Base-by-base conservation (phyloP, 2,797 vertebrate species). In the Enteromius afrohamiltoni region DNA sequence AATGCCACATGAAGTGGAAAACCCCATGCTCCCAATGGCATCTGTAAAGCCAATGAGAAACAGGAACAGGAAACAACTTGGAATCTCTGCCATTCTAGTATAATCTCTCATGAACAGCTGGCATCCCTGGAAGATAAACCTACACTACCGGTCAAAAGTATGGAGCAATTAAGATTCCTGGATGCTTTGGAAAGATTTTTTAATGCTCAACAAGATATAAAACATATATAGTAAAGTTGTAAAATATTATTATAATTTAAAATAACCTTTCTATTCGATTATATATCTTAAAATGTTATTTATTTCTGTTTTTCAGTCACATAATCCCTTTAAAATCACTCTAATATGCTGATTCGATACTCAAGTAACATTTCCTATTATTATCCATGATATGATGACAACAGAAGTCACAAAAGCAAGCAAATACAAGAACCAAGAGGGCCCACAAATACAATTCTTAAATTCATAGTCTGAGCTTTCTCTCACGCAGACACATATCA, bases 41-140 rank as follows among this genome's bases (percentile, higher is more conserved):
- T 76, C 45, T 76, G 60, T 17, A 16, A 31, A 17, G 40, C 19
- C 64, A 77, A 70, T 47, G 26, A 77, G 23, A 42, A 60, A 71
- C 51, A 81, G 19, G 23, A 62, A 42, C 53, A 47, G 51, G 40
- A 83, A 68, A 58, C 34, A 83, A 53, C 21, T n/a, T 40, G 64
- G 1, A 58, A 83, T 69, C 2, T 55, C 47, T 14, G 16, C 17
- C 75, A 16, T 55, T 69, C 1, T 40, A 14, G 29, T 19, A 70
- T 17, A 70, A 55, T n/a, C 47, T 21, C 34, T 21, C 34, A 29
- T 1, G 0, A 16, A 29, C 23, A 5, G 42, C 79, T 40, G 21
- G 11, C 49, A 51, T 34, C 3, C 6, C 60, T 80, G 64, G 10
- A 51, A 70, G 17, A 58, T 51, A 51, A 74, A 34, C 60, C 26